Percentiles rank a stretch among this genome's conserved stretches.
These are phyloP conservation scores for Aurelia aurita DNA, from an alignment of 30 jellyfish, hydroid and myxozoan genomes.

Conservation along the genomic window DNA sequence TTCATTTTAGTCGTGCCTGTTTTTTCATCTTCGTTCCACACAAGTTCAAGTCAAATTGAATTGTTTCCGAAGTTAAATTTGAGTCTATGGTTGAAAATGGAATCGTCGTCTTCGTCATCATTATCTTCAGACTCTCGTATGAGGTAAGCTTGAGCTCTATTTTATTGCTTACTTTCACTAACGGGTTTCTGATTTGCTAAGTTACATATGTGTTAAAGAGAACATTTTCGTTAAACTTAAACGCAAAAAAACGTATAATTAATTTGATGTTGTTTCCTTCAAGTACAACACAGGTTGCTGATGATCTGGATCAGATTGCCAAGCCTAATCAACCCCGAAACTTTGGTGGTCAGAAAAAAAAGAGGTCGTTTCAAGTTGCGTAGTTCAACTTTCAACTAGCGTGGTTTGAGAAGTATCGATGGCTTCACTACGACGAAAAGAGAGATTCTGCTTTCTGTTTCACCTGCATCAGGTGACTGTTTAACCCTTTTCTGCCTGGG, in stretches of 20 bases:
- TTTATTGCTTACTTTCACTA: neutral
- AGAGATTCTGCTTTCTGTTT: conserved; percentile 66
- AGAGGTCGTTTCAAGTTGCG: neutral
- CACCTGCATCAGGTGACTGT: conserved; percentile 33
- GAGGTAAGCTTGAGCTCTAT: conserved; percentile 6
- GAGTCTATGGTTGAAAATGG: conserved; percentile 1
- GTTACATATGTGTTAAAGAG: neutral
- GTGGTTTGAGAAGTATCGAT: conserved; percentile 7
- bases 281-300: neutral
- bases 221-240: too few species aligned
- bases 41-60: neutral
- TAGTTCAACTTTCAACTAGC: neutral
- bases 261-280: neutral
- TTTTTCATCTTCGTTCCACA: conserved; percentile 2
- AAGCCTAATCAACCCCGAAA: conserved; percentile 39
- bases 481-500: too few species aligned
- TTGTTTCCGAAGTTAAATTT: neutral
- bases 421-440: conserved; percentile 10
- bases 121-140: neutral
- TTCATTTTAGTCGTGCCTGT: neutral
- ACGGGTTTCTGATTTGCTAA: neutral
- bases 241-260: neutral
- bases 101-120: neutral
- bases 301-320: conserved; percentile 17
- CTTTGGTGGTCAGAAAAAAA: conserved; percentile 3